Evolutionary conservation across 1,140 invertebrate species (phyloP).

Genomic region (Ylistrum balloti): DNA sequence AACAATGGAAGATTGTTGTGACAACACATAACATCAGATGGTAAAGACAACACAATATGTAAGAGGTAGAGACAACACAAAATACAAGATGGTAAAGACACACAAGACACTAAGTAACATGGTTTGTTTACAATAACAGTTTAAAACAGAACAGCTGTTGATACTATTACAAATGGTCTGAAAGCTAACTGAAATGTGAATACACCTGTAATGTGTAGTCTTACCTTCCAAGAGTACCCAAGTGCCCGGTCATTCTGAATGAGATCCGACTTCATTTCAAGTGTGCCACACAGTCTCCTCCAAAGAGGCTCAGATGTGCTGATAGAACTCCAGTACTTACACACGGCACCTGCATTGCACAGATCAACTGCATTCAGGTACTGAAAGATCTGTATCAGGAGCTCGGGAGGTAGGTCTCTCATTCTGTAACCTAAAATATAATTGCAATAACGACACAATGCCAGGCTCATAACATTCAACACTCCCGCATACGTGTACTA

Average conservation of each 20-base stretch:
- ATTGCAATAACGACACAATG: background rate
- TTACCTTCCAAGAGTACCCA: slow-evolving; percentile 59
- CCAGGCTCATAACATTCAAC: background rate
- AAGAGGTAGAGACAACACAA: too few relatives aligned
- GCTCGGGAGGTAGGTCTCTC: slow-evolving; percentile 49
- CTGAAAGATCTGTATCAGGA: slow-evolving; percentile 48
- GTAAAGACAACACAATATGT: too few relatives aligned
- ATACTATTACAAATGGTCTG: too few relatives aligned
- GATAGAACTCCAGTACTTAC: slow-evolving; percentile 42
- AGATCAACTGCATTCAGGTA: slow-evolving; percentile 29
- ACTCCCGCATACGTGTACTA: background rate
- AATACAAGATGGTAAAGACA: too few relatives aligned
- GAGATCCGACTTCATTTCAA: background rate
- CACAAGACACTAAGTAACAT: too few relatives aligned
- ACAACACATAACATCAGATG: too few relatives aligned
- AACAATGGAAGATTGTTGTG: too few relatives aligned
- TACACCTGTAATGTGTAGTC: too few relatives aligned
- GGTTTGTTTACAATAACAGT: too few relatives aligned
- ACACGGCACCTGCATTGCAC: slow-evolving; percentile 9
- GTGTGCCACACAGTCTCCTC: slow-evolving; percentile 45
- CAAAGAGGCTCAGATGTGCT: slow-evolving; percentile 50
- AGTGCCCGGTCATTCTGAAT: slow-evolving; percentile 48
- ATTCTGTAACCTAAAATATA: slow-evolving; percentile 26
- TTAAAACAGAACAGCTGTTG: too few relatives aligned
- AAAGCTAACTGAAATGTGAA: too few relatives aligned